Percentiles rank a stretch among this genome's conserved stretches.
Evolutionary conservation across 2,113 vertebrate species (phyloP).

Genomic region (Periophthalmodon schlosseri): DNA sequence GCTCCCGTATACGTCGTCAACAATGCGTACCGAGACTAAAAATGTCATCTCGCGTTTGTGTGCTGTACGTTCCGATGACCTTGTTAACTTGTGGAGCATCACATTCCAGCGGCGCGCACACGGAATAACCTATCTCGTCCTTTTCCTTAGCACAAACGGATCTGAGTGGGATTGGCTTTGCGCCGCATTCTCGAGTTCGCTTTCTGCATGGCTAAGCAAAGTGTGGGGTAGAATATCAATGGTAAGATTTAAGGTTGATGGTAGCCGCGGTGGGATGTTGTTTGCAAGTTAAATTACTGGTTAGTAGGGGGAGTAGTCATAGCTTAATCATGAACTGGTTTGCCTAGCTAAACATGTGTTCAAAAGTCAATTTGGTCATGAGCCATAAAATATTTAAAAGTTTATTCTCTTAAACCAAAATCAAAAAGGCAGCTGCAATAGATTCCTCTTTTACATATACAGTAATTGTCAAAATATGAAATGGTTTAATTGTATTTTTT

Average conservation of each 20-base stretch:
- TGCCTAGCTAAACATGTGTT: neutral
- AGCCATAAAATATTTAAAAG: too few species aligned
- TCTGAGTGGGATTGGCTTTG: slow-evolving; percentile 4
- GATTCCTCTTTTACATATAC: too few species aligned
- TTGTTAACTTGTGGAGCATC: slow-evolving; percentile 64
- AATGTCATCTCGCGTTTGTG: slow-evolving; percentile 11
- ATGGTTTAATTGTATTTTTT: too few species aligned
- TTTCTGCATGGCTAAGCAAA: slow-evolving; percentile 2
- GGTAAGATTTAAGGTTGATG: slow-evolving; percentile 10
- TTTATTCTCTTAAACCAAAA: neutral
- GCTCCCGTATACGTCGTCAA: neutral
- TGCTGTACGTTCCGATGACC: slow-evolving; percentile 56
- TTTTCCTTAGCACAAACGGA: neutral
- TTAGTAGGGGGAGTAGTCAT: neutral
- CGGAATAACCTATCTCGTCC: slow-evolving; percentile 2
- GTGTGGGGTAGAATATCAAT: slow-evolving; percentile 24
- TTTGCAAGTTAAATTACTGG: neutral
- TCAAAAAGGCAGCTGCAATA: too few species aligned
- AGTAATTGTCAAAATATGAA: too few species aligned
- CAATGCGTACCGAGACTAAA: neutral
- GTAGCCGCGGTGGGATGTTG: slow-evolving; percentile 24
- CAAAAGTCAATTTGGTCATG: neutral
- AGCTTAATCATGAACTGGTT: neutral
- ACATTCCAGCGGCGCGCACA: slow-evolving; percentile 24
- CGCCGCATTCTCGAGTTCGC: slow-evolving; percentile 3